These are phyloP conservation scores for Rousettus leschenaultii DNA, from an alignment of 2,113 vertebrate genomes.

Conservation along the genomic window DNA sequence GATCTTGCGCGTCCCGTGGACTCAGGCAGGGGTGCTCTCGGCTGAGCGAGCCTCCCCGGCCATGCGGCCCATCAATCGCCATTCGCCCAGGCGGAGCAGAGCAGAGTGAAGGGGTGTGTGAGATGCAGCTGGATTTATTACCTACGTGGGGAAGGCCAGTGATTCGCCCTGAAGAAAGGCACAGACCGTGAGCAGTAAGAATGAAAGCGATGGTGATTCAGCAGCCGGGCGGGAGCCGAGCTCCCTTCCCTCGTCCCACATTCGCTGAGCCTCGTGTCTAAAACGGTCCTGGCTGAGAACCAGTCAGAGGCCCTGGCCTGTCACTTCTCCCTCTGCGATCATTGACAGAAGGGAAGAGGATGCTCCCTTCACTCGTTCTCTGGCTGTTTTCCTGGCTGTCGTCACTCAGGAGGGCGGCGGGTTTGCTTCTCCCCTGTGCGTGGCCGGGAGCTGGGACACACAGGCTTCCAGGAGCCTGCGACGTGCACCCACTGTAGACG, in stretches of 20 bases:
- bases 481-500: accelerated
- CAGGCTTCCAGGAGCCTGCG: no score
- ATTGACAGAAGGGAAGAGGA: not conserved
- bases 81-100: accelerated
- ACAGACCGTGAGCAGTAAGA: not conserved
- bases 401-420: accelerated
- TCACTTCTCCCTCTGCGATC: not conserved
- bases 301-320: not conserved
- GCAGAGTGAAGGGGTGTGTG: accelerated
- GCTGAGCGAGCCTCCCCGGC: not conserved
- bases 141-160: not conserved
- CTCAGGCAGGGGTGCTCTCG: accelerated
- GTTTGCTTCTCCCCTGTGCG: accelerated
- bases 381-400: not conserved
- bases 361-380: not conserved
- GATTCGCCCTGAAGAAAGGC: accelerated
- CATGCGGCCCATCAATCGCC: accelerated
- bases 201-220: constrained; percentile 32
- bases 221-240: not conserved
- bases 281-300: accelerated
- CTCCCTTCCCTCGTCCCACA: not conserved
- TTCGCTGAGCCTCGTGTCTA: not conserved
- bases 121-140: not conserved
- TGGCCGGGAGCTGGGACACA: accelerated
- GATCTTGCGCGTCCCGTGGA: accelerated